Conservation (phyloP, 2,113 vertebrate species). For the Turnix velox region DNA sequence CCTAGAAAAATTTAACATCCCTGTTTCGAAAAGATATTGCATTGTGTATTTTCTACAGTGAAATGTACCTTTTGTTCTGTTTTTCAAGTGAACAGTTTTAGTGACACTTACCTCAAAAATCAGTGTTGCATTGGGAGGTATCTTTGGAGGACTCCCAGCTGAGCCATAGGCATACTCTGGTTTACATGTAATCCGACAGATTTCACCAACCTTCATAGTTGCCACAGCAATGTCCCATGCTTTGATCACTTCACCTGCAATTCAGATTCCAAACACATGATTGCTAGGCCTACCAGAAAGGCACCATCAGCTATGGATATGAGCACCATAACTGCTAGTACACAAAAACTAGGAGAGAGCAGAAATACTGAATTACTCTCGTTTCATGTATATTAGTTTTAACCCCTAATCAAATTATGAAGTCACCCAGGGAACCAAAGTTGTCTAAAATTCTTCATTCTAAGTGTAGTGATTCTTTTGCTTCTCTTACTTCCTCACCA, state of each 20-base stretch:
- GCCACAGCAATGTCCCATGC: conserved; percentile 95
- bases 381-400: not conserved
- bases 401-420: not conserved
- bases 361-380: not conserved
- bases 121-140: conserved; percentile 88
- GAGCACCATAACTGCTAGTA: not conserved
- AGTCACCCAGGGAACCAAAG: not conserved
- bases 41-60: not conserved
- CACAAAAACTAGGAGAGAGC: not conserved
- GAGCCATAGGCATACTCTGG: conserved; percentile 93
- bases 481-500: not conserved
- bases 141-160: conserved; percentile 95
- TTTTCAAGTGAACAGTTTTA: not conserved
- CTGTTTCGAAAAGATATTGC: not conserved
- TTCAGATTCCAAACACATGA: not conserved
- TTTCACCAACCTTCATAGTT: conserved; percentile 92
- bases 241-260: conserved; percentile 92
- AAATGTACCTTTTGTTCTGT: not conserved
- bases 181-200: conserved; percentile 88
- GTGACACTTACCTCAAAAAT: conserved; percentile 86
- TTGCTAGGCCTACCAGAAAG: not conserved
- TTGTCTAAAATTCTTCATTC: not conserved
- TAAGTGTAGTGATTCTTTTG: not conserved
- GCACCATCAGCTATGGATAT: not conserved
- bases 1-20: not conserved